Evolutionary conservation across 2,888 invertebrate genomes (phyloP), one percentile per base, ranked within the genome.

Genomic region (Lysandra bellargus): DNA sequence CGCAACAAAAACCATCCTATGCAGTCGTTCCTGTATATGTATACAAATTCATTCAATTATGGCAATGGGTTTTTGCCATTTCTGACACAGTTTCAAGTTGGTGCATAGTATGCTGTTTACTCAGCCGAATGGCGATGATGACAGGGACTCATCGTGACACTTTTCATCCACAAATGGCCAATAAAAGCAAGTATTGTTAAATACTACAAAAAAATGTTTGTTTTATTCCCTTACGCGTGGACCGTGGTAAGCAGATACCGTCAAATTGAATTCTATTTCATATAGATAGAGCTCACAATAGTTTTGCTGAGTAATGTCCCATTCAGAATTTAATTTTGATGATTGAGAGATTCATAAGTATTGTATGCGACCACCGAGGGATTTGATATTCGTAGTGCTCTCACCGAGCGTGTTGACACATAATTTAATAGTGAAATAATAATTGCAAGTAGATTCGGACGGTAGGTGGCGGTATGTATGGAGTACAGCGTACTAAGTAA

Each of bases 101-200:
- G 44, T 44, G 44, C 44, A 44, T 85, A 82, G 79, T 84, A 12
- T 84, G 86, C 88, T 92, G 90, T 93, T 92, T 91, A 87, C 86
- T 87, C 91, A 92, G 92, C 90, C 91, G 91, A 91, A 86, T 84
- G 85, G 85, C 69, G 69, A 84, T 84, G 87, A 89, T 90, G 91
- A 89, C 89, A 90, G 85, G 87, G 87, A 89, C 89, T 85, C 87
- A 91, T 89, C 87, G 89, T 90, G 91, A 91, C 91, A 90, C 89
- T 91, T 89, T 89, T 87, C 88, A 89, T 90, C 88, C 87, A 91
- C 92, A 91, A 92, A 90, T 88, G 89, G 92, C 92, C 89, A 93
- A 92, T 92, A 92, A 91, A 90, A 87, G 86, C 85, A 83, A 84
- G 90, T 87, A 90, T 92, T 92, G 91, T 92, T 87, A 85, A 84